Conservation (phyloP, 2,888 invertebrate genomes). For the Lissonota sp. region DNA sequence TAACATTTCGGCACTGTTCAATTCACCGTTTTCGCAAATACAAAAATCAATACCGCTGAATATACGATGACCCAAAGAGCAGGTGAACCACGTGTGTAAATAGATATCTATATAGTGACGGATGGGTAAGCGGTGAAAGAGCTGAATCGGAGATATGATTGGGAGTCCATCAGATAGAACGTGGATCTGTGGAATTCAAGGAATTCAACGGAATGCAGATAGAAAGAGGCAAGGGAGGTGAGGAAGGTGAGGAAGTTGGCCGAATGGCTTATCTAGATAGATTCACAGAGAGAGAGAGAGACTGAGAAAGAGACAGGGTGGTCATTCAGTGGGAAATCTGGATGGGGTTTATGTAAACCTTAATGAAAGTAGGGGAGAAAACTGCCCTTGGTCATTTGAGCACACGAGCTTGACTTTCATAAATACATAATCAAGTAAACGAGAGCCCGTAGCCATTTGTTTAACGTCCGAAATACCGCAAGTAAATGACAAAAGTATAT, state of each 20-base stretch:
- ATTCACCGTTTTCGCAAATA: constrained; percentile 20
- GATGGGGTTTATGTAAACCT: constrained; percentile 27
- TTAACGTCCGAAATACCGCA: not conserved
- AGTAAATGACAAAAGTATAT: not conserved
- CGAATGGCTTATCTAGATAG: constrained; percentile 52
- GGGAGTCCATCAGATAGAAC: constrained; percentile 40
- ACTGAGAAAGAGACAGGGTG: not conserved
- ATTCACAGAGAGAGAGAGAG: constrained; percentile 11
- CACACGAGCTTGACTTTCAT: constrained; percentile 2
- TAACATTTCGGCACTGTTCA: constrained; percentile 6
- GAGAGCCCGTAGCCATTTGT: not conserved
- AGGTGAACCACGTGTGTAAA: constrained; percentile 2
- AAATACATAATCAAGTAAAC: not conserved
- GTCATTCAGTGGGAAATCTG: constrained; percentile 53
- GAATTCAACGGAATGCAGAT: constrained; percentile 43
- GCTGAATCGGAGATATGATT: constrained; percentile 54
- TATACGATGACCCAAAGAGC: constrained; percentile 29
- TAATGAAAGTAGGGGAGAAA: constrained; percentile 54
- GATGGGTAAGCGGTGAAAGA: constrained; percentile 19
- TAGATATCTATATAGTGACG: constrained; percentile 1
- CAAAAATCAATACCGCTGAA: constrained; percentile 54
- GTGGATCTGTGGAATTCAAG: constrained; percentile 48
- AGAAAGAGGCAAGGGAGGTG: constrained; percentile 1
- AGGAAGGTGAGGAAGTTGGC: constrained; percentile 1
- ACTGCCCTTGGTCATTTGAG: constrained; percentile 31